Evolutionary conservation across 2,888 invertebrate genomes (phyloP).

Genomic region (Coelinius sp.): DNA sequence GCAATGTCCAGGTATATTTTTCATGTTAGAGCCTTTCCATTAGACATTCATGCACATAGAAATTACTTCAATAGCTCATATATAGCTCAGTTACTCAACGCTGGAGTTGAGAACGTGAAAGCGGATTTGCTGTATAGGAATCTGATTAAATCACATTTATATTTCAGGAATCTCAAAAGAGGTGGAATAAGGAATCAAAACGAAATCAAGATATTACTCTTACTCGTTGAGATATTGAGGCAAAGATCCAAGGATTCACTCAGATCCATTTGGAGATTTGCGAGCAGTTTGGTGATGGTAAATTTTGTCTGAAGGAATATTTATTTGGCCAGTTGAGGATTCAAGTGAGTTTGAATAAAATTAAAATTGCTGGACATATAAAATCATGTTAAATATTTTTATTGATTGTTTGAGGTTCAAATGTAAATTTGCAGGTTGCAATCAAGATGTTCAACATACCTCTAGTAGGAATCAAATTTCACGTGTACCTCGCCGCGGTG

Average conservation of each 20-base stretch:
- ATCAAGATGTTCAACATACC: too few species aligned
- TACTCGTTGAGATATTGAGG: not conserved
- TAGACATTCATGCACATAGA: too few species aligned
- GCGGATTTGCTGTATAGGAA: not conserved
- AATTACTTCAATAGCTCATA: not conserved
- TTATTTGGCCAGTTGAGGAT: not conserved
- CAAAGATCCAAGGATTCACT: too few species aligned
- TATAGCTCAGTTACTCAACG: not conserved
- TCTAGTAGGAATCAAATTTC: too few species aligned
- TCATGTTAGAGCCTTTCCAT: too few species aligned
- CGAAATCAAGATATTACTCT: not conserved
- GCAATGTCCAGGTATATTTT: too few species aligned
- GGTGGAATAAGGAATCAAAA: not conserved
- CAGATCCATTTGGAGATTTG: not conserved
- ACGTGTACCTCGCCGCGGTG: too few species aligned
- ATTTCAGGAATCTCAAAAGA: not conserved
- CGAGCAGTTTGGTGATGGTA: not conserved
- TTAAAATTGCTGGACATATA: not conserved
- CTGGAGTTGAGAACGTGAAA: not conserved
- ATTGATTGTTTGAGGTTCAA: not conserved
- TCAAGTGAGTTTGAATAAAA: not conserved
- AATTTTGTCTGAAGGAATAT: not conserved
- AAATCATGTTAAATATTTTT: not conserved
- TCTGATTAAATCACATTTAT: constrained; percentile 9
- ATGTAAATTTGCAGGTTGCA: too few species aligned